Conservation (phyloP, 2,888 invertebrate genomes). For the Meghimatium bilineatum region DNA sequence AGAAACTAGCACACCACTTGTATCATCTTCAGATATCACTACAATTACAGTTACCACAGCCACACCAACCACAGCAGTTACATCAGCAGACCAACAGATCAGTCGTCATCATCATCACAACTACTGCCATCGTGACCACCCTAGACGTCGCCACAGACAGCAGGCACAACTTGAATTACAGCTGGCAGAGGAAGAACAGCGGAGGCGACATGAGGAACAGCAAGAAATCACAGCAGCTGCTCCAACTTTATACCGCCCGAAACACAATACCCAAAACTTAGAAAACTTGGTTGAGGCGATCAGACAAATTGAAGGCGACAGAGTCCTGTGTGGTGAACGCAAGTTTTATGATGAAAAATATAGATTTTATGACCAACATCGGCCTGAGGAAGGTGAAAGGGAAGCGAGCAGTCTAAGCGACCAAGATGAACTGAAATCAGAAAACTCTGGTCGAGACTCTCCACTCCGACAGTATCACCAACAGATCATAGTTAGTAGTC, state of each 20-base stretch:
- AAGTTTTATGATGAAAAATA: conserved; percentile 34
- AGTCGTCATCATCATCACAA: conserved; percentile 22
- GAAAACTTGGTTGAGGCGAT: conserved; percentile 99
- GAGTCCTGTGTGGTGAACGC: conserved; percentile 34
- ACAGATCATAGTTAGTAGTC: conserved; percentile 17
- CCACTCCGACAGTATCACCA: conserved; percentile 53
- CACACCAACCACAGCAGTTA: not conserved
- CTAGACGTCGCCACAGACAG: conserved; percentile 39
- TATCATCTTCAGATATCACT: not conserved
- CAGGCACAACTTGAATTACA: conserved; percentile 29
- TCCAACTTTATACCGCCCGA: conserved; percentile 15
- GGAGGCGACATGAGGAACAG: not conserved
- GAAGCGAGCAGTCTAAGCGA: conserved; percentile 60
- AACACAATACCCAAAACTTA: conserved; percentile 89
- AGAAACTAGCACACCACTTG: conserved; percentile 4
- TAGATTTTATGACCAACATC: conserved; percentile 32
- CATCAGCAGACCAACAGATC: not conserved
- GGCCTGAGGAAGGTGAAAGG: conserved; percentile 65
- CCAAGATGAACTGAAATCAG: conserved; percentile 64
- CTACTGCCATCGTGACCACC: conserved; percentile 44
- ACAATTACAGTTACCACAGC: not conserved
- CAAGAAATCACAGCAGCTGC: not conserved
- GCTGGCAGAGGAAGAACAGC: conserved; percentile 8
- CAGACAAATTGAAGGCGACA: conserved; percentile 78
- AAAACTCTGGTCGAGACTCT: conserved; percentile 63